Conservation (phyloP, 2,113 vertebrate species). For the Oreochromis aureus region DNA sequence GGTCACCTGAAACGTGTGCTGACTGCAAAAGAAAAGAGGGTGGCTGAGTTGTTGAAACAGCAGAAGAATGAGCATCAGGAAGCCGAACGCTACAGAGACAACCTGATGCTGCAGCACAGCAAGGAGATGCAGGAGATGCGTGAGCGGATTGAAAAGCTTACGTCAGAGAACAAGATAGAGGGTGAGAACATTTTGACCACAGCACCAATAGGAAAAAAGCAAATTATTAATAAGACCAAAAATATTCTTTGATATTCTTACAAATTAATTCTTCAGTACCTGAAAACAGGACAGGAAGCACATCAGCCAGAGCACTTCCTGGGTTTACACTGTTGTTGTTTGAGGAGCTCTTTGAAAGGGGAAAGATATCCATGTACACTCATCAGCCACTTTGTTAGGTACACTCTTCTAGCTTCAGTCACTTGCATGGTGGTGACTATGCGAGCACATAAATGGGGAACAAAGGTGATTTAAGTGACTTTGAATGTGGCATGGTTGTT, state of each 20-base stretch:
- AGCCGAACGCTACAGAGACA: conserved; percentile 62
- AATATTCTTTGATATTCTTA: neutral
- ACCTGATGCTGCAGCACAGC: conserved; percentile 65
- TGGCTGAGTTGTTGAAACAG: conserved; percentile 52
- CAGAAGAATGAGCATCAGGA: conserved; percentile 54
- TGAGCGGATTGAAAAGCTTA: conserved; percentile 66
- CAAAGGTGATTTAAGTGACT: neutral
- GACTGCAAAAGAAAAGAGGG: conserved; percentile 59
- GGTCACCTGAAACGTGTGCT: conserved; percentile 66
- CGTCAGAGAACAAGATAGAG: conserved; percentile 58
- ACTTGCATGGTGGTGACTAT: rapidly evolving
- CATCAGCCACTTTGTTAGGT: neutral
- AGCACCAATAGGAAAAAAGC: neutral
- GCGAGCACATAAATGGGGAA: neutral
- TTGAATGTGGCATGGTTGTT: neutral
- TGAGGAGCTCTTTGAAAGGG: neutral
- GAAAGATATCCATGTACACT: neutral
- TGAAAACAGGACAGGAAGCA: neutral
- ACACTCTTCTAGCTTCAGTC: neutral
- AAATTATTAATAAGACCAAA: rapidly evolving
- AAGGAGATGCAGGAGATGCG: conserved; percentile 65
- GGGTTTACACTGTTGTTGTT: neutral
- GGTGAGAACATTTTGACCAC: conserved; percentile 53
- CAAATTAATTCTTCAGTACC: neutral
- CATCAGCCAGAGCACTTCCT: neutral